phyloP scores from a whole-genome alignment of 2,888 invertebrate genomes.

The Archips crataeganus region DNA sequence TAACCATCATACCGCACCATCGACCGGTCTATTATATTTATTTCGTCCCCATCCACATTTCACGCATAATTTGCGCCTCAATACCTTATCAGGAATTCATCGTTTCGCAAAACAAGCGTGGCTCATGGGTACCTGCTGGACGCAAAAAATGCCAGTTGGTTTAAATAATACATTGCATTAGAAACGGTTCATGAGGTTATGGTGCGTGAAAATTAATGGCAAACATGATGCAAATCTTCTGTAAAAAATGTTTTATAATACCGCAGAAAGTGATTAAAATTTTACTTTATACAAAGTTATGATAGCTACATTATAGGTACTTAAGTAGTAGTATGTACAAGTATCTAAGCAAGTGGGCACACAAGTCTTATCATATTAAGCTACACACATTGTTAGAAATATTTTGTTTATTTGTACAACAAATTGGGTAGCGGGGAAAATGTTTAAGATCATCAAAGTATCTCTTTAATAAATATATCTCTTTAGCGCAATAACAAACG shows the following conservation, averaged over 20 bases:
- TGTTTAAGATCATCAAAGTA: too few relatives aligned
- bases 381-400: not conserved
- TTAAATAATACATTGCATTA: slow-evolving; percentile 10
- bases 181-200: not conserved
- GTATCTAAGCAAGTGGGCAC: too few relatives aligned
- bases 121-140: not conserved
- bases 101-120: slow-evolving; percentile 3
- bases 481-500: not conserved
- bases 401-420: not conserved
- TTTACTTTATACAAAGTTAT: too few relatives aligned
- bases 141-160: slow-evolving; percentile 1
- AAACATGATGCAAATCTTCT: too few relatives aligned
- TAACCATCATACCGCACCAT: not conserved
- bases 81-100: slow-evolving; percentile 7
- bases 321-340: too few relatives aligned
- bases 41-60: slow-evolving; percentile 4
- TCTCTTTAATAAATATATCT: too few relatives aligned
- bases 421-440: not conserved
- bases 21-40: not conserved
- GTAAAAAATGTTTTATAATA: too few relatives aligned
- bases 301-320: too few relatives aligned
- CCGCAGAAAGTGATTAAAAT: too few relatives aligned
- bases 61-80: slow-evolving; percentile 5
- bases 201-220: too few relatives aligned
- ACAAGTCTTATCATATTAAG: too few relatives aligned